These are phyloP conservation scores for Pangasius krempfi DNA, from an alignment of 2,797 vertebrate genomes.

Conservation along the genomic window DNA sequence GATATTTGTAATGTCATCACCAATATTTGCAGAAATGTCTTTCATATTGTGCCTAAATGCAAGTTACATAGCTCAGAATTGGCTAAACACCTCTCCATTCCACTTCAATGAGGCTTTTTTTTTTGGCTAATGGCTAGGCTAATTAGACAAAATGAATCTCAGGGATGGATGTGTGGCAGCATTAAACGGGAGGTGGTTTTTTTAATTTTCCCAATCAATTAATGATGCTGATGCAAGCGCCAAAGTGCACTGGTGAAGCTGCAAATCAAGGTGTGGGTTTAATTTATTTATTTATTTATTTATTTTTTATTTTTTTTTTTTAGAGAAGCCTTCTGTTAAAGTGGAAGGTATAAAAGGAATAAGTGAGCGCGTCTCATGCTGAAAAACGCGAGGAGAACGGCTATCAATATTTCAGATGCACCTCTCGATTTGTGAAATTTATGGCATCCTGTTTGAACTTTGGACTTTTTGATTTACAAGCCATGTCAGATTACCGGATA, in stretches of 20 bases:
- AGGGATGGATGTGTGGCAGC: background rate
- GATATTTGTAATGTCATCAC: background rate
- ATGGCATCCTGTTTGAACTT: conserved; percentile 43
- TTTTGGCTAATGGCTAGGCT: conserved; percentile 21
- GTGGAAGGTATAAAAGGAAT: background rate
- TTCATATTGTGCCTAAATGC: conserved; percentile 15
- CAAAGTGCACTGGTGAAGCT: background rate
- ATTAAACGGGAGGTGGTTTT: background rate
- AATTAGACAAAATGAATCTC: conserved; percentile 28
- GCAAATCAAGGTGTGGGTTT: background rate
- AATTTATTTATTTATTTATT: background rate
- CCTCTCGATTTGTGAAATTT: conserved; percentile 55
- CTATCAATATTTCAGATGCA: conserved; percentile 52
- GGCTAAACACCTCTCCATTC: conserved; percentile 15
- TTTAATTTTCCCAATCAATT: conserved; percentile 9
- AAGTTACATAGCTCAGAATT: background rate
- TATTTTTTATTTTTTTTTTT: background rate
- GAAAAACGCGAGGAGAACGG: conserved; percentile 18
- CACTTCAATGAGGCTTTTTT: background rate
- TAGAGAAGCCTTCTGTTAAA: background rate
- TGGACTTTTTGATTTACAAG: conserved; percentile 59
- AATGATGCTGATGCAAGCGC: background rate
- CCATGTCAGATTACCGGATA: conserved; percentile 65
- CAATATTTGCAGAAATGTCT: background rate
- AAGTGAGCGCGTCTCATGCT: conserved; percentile 35